These are phyloP conservation scores for Podarcis raffonei DNA, from an alignment of 2,113 vertebrate species.

Conservation along the genomic window DNA sequence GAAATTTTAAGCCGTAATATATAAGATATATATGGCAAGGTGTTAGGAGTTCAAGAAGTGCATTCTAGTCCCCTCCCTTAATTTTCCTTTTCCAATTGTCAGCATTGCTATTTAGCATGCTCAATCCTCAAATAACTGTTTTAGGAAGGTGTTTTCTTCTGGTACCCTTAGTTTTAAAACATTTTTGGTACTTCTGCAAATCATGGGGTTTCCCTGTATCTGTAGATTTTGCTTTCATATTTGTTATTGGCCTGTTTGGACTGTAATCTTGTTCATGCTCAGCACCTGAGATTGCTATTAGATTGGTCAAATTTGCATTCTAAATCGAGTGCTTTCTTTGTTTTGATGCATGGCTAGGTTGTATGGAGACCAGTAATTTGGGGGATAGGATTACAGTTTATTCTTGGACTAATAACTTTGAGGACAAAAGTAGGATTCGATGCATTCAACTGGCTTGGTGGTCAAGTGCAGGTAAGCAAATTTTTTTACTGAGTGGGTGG, in stretches of 20 bases:
- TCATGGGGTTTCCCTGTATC: background rate
- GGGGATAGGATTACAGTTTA: conserved; percentile 85
- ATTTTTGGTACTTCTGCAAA: background rate
- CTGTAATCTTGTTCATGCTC: background rate
- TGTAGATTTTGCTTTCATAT: no score
- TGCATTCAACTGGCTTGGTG: conserved; percentile 80
- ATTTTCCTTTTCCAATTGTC: background rate
- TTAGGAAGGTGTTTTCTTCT: background rate
- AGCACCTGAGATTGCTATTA: background rate
- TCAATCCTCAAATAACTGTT: background rate
- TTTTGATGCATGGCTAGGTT: conserved; percentile 72
- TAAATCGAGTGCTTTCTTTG: background rate
- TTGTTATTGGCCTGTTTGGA: background rate
- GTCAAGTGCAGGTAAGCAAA: conserved; percentile 80
- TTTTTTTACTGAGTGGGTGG: background rate
- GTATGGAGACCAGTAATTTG: conserved; percentile 82
- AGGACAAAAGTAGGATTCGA: conserved; percentile 79
- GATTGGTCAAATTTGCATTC: background rate
- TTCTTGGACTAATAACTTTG: conserved; percentile 83
- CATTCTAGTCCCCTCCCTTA: no score
- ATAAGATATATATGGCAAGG: background rate
- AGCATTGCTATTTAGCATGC: background rate
- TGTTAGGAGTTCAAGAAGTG: background rate
- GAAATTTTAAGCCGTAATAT: no score
- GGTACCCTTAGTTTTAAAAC: background rate